Base-by-base conservation (phyloP, 1,140 invertebrate species). In the Helicoverpa zea region DNA sequence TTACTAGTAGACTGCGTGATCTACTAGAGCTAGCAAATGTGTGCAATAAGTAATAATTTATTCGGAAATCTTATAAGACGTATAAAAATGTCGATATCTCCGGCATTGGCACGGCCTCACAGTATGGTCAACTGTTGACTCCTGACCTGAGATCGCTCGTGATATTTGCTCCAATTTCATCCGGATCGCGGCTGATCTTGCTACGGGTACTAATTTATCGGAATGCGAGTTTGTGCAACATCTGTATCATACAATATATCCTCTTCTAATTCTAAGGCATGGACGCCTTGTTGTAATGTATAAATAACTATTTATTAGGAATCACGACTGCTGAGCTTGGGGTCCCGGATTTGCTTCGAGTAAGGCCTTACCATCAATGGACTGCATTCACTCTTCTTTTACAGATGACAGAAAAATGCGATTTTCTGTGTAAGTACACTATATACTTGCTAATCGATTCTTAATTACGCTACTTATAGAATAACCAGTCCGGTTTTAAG, bases 91-190 rank as follows among this genome's bases (percentile, higher is more conserved):
- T 76, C 47, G 58, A 76, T 76, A 76, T 51, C 73, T 16, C 56
- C 9, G 3, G n/a, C 73, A 51, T 47, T 66, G 72, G 58, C 72
- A 66, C 72, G 70, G 73, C 59, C 63, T 58, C 79, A 29, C 14
- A 16, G 47, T 49, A 61, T 76, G 73, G 18, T 16, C 73, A 61
- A 16, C 73, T 30, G 49, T 3, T 72, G 64, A 80, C 66, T 61
- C 23, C 43, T 73, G 68, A 61, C 64, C 56, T 47, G 23, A 51
- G 78, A 81, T 79, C 64, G 43, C 23, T 56, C 59, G 63, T 54
- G 80, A 84, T 78, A 84, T 79, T 66, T 77, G 80, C 74, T 84
- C 83, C 80, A 82, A 81, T 84, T 84, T 68, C 77, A 77, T 78
- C 83, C 78, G 80, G 83, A 84, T 84, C 49, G 80, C 35, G 74